Percentiles rank a stretch among this genome's conserved stretches.
Evolutionary conservation across 1,140 invertebrate species (phyloP).

Genomic region (Coelopa frigida): DNA sequence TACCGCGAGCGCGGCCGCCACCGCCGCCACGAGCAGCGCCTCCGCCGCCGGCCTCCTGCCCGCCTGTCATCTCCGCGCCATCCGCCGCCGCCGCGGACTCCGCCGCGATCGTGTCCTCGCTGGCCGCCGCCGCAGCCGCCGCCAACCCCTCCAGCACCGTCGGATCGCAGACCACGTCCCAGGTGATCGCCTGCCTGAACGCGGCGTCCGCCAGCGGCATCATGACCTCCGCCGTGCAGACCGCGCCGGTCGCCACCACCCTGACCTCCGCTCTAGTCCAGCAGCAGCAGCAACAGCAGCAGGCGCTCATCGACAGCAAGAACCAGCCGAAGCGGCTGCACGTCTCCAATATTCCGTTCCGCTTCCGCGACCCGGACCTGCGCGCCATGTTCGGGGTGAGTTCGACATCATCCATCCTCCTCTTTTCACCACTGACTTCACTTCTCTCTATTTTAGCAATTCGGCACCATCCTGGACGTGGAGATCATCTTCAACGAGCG

Average conservation of each 20-base stretch:
- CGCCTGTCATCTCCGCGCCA: conserved; percentile 10
- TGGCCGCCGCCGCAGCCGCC: conserved; percentile 3
- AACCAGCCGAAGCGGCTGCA: conserved; percentile 80
- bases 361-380: conserved; percentile 95
- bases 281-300: conserved; percentile 23
- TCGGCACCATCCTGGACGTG: conserved; percentile 95
- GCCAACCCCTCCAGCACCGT: conserved; percentile 22
- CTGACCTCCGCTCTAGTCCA: conserved; percentile 36
- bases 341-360: conserved; percentile 98
- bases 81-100: conserved; percentile 18
- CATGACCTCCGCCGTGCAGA: conserved; percentile 29
- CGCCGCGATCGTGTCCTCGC: conserved; percentile 11
- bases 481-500: conserved; percentile 99
- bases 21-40: conserved; percentile 27
- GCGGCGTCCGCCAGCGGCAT: conserved; percentile 32
- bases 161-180: too few species aligned
- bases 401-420: conserved; percentile 28
- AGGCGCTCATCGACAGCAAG: conserved; percentile 43
- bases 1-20: conserved; percentile 34
- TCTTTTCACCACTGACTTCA: background rate
- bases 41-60: conserved; percentile 9
- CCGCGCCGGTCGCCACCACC: conserved; percentile 29
- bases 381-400: conserved; percentile 96
- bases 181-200: conserved; percentile 41
- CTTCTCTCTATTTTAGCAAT: conserved; percentile 62